Base-by-base conservation (phyloP, 2,888 invertebrate genomes). In the Chrysolina haemoptera region DNA sequence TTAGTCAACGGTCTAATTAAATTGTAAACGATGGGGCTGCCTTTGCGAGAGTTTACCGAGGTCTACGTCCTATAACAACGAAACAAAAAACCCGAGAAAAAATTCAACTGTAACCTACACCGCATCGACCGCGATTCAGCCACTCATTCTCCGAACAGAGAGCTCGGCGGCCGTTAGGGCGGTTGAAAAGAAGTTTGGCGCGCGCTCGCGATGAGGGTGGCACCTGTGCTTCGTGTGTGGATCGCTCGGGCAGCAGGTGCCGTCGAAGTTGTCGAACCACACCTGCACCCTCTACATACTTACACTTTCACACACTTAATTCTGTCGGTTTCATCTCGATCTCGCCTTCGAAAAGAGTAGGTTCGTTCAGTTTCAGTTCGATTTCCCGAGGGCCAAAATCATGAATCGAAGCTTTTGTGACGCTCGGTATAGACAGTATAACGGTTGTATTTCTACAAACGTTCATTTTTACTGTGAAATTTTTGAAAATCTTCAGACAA, bases 171-270 rank as follows among this genome's bases (percentile, higher is more conserved):
- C 79, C 78, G 80, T 81, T 81, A 79, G 79, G 78, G 78, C 80
- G 78, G 80, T 78, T 79, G 66, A 64, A 70, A 72, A 70, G 74
- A 76, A 64, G 68, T 71, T 76, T 71, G 77, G 79, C 78, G 80
- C 79, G 77, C 76, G 76, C 74, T 69, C 76, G 72, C 69, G 74
- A 81, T 81, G 80, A 80, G 81, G 81, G 81, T 80, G 80, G 81
- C 81, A 81, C 81, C 81, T 81, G 81, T 81, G 79, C 74, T 64
- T 62, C 78, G 75, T 59, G 76, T 74, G 76, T 67, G 76, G 71
- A 71, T 46, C 62, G 68, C 64, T 46, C 68, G 71, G 70, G 62
- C 73, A 77, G 81, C 82, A 80, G 82, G 82, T 82, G 81, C 80
- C 76, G 71, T 68, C 48, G 64, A 62, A 74, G 81, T 79, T 75